Percentiles rank a stretch among this genome's conserved stretches.
phyloP scores from a whole-genome alignment of 1,140 invertebrate genomes.

The Lepidostoma basale region DNA sequence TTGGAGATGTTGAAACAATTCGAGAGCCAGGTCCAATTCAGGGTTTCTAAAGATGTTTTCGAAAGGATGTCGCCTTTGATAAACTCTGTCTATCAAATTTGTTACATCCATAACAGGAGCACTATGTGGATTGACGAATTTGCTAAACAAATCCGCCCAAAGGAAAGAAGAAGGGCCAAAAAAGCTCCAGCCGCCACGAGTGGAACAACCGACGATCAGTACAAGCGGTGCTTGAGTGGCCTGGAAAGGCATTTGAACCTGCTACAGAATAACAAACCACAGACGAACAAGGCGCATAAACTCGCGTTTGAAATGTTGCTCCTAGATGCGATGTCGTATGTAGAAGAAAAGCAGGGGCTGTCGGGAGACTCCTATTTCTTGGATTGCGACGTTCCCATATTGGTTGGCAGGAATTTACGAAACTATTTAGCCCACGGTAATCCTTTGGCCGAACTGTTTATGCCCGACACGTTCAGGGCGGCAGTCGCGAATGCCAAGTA shows the following conservation, averaged over 20 bases:
- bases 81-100: neutral
- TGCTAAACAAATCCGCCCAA: neutral
- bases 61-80: neutral
- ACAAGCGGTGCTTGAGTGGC: too few relatives aligned
- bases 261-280: neutral
- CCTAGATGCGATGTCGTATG: neutral
- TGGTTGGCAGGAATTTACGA: neutral
- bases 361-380: neutral
- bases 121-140: neutral
- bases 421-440: conserved; percentile 5
- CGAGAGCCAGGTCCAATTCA: neutral
- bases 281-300: neutral
- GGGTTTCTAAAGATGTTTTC: neutral
- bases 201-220: neutral
- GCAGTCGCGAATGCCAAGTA: neutral
- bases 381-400: neutral
- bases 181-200: neutral
- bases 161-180: neutral
- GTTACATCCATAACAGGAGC: neutral
- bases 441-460: neutral
- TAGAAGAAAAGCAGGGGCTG: neutral
- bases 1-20: neutral
- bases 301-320: neutral
- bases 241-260: too few relatives aligned
- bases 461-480: neutral